A percentile compares a stretch with the other conserved stretches of the same genome.
Conservation (phyloP, 2,888 invertebrate genomes). For the Nymphalis c-album region DNA sequence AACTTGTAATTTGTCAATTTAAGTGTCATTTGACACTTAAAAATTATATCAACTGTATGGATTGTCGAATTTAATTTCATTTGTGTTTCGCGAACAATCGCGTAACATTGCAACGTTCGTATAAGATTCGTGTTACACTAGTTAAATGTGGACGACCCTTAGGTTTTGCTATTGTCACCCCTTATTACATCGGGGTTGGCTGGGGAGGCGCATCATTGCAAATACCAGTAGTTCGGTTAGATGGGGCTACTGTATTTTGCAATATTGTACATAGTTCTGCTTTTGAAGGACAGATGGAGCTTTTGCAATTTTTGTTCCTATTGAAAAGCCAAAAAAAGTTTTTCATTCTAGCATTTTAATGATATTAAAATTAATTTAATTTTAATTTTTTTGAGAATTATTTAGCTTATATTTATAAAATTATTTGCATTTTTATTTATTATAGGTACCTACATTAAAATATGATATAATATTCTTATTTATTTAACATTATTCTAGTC, state of each 20-base stretch:
- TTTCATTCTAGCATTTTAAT: too few relatives aligned
- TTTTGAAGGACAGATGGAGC: slow-evolving; percentile 72
- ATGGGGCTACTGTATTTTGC: slow-evolving; percentile 77
- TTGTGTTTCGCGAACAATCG: too few relatives aligned
- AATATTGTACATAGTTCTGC: slow-evolving; percentile 64
- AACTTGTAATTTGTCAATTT: background rate
- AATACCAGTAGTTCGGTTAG: slow-evolving; percentile 62
- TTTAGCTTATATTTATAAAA: too few relatives aligned
- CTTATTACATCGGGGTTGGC: slow-evolving; percentile 58
- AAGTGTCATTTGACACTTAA: slow-evolving; percentile 1
- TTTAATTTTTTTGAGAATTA: too few relatives aligned
- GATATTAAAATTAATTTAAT: too few relatives aligned
- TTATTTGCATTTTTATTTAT: too few relatives aligned
- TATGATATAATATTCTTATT: too few relatives aligned
- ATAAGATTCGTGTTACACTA: background rate
- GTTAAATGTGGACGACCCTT: slow-evolving; percentile 23
- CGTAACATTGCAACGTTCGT: background rate
- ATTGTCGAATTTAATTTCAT: too few relatives aligned
- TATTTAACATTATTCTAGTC: too few relatives aligned
- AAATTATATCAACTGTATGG: background rate
- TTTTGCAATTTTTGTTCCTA: slow-evolving; percentile 20
- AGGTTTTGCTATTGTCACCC: slow-evolving; percentile 40
- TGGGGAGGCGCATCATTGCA: slow-evolving; percentile 68
- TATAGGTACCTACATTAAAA: too few relatives aligned
- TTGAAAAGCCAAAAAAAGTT: background rate